Percentiles rank a stretch among this genome's conserved stretches.
These are phyloP conservation scores for Alosa alosa DNA, from an alignment of 2,113 vertebrate genomes.

Conservation along the genomic window DNA sequence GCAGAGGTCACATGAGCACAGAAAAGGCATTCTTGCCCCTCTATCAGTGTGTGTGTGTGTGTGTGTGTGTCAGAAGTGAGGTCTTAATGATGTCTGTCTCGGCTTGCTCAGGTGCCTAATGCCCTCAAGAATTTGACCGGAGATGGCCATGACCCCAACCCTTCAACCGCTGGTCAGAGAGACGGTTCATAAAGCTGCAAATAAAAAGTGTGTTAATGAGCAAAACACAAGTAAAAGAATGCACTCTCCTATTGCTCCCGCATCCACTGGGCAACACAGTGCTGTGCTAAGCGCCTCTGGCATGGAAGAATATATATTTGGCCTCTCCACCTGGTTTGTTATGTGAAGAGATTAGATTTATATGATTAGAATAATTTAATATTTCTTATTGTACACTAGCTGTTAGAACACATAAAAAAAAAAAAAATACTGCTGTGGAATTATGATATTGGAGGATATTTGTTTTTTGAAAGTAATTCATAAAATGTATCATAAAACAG, in stretches of 20 bases:
- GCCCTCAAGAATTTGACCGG: conserved; percentile 13
- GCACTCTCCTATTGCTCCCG: background rate
- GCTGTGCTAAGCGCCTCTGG: background rate
- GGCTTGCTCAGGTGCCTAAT: conserved; percentile 8
- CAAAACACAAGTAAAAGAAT: background rate
- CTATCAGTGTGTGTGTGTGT: too few relatives aligned
- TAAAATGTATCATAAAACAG: background rate
- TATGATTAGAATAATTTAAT: background rate
- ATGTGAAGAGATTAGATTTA: background rate
- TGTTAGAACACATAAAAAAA: background rate
- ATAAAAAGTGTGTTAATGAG: conserved; percentile 18
- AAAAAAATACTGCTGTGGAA: background rate
- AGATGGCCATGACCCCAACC: background rate
- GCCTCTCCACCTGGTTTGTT: background rate
- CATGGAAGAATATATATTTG: background rate
- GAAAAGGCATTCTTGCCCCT: background rate
- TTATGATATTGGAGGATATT: background rate
- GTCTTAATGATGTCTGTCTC: conserved; percentile 13
- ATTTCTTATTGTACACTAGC: background rate
- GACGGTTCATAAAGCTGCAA: background rate
- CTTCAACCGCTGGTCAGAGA: background rate
- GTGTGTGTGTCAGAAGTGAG: background rate
- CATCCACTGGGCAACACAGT: background rate
- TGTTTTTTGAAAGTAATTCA: background rate
- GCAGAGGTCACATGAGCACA: conserved; percentile 28